A percentile compares a stretch with the other conserved stretches of the same genome.
Conservation (phyloP, 2,797 vertebrate species). For the Argentina silus region DNA sequence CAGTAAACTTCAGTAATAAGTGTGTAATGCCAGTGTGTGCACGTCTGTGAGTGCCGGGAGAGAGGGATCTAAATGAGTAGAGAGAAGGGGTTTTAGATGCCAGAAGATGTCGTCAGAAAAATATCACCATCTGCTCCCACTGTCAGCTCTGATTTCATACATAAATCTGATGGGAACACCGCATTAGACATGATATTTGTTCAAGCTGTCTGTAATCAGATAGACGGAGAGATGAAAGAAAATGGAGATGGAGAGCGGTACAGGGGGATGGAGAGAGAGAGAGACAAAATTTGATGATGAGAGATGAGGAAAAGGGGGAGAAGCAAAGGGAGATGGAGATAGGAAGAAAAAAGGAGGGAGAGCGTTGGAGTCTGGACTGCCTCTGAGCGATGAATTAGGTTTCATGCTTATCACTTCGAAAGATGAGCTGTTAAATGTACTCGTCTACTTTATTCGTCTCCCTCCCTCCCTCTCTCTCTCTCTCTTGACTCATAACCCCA, state of each 20-base stretch:
- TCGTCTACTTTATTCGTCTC: not conserved
- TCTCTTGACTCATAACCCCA: too few species aligned
- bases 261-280: not conserved
- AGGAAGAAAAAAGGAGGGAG: slow-evolving; percentile 9
- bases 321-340: not conserved
- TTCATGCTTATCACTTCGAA: slow-evolving; percentile 55
- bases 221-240: slow-evolving; percentile 28
- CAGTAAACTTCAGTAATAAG: not conserved
- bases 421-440: slow-evolving; percentile 34
- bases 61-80: slow-evolving; percentile 13
- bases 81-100: too few species aligned
- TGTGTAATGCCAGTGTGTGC: not conserved
- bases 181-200: too few species aligned
- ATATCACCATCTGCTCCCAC: too few species aligned
- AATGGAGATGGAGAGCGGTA: slow-evolving; percentile 11
- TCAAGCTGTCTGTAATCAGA: too few species aligned
- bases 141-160: too few species aligned
- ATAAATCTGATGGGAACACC: too few species aligned
- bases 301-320: slow-evolving; percentile 5
- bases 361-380: slow-evolving; percentile 16
- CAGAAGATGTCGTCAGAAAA: too few species aligned
- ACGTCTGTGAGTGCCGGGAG: too few species aligned
- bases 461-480: too few species aligned
- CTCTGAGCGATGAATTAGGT: slow-evolving; percentile 47
- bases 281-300: slow-evolving; percentile 23